Conservation (phyloP, 2,888 invertebrate species). For the Pristionchus arcanus region DNA sequence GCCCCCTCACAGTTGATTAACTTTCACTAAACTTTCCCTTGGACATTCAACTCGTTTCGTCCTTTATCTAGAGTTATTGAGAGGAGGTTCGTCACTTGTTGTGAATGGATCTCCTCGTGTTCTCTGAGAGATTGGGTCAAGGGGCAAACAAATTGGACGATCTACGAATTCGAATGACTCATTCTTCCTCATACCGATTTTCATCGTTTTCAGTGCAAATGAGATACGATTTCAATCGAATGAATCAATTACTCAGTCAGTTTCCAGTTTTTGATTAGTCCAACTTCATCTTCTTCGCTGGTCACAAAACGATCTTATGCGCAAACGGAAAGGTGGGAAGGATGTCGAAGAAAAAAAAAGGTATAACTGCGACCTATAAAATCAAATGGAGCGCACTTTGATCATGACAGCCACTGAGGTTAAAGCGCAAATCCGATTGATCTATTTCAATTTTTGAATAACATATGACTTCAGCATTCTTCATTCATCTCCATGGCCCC, state of each 20-base stretch:
- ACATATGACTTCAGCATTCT: background rate
- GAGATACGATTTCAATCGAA: background rate
- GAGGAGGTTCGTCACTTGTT: constrained; percentile 11
- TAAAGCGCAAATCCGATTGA: background rate
- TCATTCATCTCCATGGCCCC: background rate
- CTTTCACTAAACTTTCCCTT: background rate
- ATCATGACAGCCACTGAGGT: background rate
- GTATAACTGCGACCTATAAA: background rate
- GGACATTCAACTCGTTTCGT: background rate
- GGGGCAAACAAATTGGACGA: background rate
- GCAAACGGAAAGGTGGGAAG: background rate
- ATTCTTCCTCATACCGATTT: background rate
- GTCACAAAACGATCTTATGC: constrained; percentile 21
- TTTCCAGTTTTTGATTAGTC: background rate
- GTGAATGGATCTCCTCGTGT: background rate
- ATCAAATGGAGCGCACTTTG: background rate
- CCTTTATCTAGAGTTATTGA: constrained; percentile 22
- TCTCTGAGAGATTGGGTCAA: background rate
- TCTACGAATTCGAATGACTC: background rate
- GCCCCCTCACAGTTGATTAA: background rate
- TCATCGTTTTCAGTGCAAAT: background rate
- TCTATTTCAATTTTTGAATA: background rate
- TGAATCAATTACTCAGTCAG: background rate
- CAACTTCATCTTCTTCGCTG: background rate
- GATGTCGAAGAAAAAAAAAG: background rate